These are phyloP conservation scores for Ictalurus furcatus DNA, from an alignment of 2,113 vertebrate species.

Conservation along the genomic window DNA sequence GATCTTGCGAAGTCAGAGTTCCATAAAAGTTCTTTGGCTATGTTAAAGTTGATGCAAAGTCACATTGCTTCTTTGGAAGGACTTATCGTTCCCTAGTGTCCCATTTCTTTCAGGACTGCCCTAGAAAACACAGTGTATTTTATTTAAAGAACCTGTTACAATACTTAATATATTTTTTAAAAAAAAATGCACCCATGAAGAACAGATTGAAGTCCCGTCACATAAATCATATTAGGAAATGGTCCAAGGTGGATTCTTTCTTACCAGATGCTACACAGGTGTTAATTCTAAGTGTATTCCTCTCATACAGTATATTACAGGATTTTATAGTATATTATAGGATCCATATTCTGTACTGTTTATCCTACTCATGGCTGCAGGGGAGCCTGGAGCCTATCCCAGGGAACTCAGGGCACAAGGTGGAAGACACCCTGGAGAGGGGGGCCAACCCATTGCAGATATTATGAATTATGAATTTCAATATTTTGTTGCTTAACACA, in stretches of 20 bases:
- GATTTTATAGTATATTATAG: too few relatives aligned
- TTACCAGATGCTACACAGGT: neutral
- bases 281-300: neutral
- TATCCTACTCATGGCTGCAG: too few relatives aligned
- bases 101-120: constrained; percentile 10
- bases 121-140: constrained; percentile 8
- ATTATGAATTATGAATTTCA: neutral
- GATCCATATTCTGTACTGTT: neutral
- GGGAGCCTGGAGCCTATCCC: too few relatives aligned
- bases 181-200: neutral
- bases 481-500: neutral
- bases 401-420: too few relatives aligned
- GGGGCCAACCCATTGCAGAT: too few relatives aligned
- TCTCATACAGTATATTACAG: neutral
- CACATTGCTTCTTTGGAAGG: neutral
- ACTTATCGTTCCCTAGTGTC: neutral
- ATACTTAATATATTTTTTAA: neutral
- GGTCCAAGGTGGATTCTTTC: neutral
- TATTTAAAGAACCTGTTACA: neutral
- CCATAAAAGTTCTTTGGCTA: neutral
- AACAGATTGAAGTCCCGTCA: neutral
- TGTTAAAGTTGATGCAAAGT: neutral
- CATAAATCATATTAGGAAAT: neutral
- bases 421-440: too few relatives aligned
- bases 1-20: neutral